phyloP scores from a whole-genome alignment of 1,140 invertebrate species.

The Drosophila saltans region DNA sequence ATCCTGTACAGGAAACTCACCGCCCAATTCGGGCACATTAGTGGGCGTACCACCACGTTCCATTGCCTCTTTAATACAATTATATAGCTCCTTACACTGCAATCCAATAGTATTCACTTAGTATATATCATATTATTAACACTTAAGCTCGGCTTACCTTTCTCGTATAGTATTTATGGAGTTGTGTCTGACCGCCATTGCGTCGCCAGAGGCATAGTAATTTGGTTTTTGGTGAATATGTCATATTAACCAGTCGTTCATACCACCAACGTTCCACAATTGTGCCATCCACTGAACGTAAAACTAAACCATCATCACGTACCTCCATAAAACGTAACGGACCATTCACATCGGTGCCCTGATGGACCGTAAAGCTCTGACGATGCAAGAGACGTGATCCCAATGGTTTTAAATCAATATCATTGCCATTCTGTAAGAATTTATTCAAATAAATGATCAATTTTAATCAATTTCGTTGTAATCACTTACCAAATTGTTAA shows the following conservation, averaged over 20 bases:
- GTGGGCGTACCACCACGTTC: conserved; percentile 94
- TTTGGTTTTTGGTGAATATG: conserved; percentile 98
- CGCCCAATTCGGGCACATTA: conserved; percentile 95
- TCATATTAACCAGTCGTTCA: conserved; percentile 99
- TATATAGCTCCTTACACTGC: conserved; percentile 99
- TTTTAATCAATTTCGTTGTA: background rate
- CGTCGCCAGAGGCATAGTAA: conserved; percentile 97
- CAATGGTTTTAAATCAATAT: conserved; percentile 97
- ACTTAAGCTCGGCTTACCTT: conserved; percentile 88
- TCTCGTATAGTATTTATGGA: conserved; percentile 99
- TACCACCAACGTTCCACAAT: conserved; percentile 99
- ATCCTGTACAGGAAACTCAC: conserved; percentile 99
- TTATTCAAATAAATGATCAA: background rate
- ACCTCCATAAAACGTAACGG: conserved; percentile 99
- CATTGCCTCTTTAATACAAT: conserved; percentile 99
- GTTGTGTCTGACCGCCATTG: conserved; percentile 92
- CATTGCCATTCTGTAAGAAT: conserved; percentile 93
- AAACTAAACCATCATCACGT: conserved; percentile 97
- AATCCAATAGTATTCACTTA: background rate
- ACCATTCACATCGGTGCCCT: conserved; percentile 94
- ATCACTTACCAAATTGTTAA: conserved; percentile 93
- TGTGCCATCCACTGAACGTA: conserved; percentile 91
- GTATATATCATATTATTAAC: too few species aligned
- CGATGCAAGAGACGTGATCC: conserved; percentile 96
- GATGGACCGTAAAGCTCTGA: conserved; percentile 98